A percentile compares a stretch with the other conserved stretches of the same genome.
Evolutionary conservation across 2,888 invertebrate genomes (phyloP).

Genomic region (Clanis bilineata): DNA sequence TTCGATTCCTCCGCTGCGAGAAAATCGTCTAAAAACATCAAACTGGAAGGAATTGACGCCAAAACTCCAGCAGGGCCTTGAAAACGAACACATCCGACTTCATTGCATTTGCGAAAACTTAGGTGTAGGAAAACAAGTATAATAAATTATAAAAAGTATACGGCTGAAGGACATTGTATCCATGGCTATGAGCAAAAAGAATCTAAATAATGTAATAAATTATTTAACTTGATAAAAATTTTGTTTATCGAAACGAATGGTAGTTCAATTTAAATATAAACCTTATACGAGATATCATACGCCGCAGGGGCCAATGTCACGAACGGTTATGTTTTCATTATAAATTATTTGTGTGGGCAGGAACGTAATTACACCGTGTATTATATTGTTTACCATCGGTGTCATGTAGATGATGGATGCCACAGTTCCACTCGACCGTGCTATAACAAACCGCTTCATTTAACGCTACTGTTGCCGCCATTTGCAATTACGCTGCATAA

Average conservation of each 20-base stretch:
- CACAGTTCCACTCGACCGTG: neutral
- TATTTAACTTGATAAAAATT: no score
- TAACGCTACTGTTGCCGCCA: neutral
- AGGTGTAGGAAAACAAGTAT: no score
- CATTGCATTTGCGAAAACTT: no score
- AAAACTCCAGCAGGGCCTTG: no score
- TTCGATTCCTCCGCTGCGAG: no score
- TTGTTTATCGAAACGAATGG: neutral
- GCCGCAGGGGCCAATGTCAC: neutral
- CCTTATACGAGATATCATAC: neutral
- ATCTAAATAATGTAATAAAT: no score
- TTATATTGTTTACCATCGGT: neutral
- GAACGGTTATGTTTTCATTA: constrained; percentile 2
- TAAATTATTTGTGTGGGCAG: constrained; percentile 1
- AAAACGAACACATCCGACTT: no score
- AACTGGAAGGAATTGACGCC: no score
- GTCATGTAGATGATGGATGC: constrained; percentile 4
- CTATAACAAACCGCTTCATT: neutral
- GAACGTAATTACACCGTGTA: neutral
- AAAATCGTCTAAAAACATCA: no score
- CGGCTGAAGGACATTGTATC: no score
- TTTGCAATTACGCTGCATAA: neutral
- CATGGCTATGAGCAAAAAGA: no score
- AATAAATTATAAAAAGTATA: no score
- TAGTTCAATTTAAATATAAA: neutral